phyloP scores from a whole-genome alignment of 2,888 invertebrate species.

The Tipula lateralis region DNA sequence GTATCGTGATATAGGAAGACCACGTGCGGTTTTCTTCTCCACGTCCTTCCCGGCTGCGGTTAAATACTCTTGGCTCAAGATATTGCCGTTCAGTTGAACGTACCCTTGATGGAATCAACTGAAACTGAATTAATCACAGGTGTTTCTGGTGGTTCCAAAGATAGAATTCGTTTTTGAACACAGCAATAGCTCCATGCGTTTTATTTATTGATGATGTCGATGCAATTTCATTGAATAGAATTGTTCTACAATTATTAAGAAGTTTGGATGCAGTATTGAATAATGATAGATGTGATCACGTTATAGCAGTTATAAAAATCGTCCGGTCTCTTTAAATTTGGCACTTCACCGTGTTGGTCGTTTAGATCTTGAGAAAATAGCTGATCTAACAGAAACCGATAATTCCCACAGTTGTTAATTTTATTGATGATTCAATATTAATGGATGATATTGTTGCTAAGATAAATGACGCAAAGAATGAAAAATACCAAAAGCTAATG shows the following conservation, averaged over 20 bases:
- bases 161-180: slow-evolving; percentile 89
- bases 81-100: slow-evolving; percentile 79
- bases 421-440: slow-evolving; percentile 30
- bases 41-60: slow-evolving; percentile 96
- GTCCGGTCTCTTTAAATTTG: slow-evolving; percentile 88
- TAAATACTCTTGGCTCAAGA: slow-evolving; percentile 77
- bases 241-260: slow-evolving; percentile 86
- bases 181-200: slow-evolving; percentile 71
- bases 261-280: slow-evolving; percentile 70
- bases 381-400: slow-evolving; percentile 60
- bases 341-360: slow-evolving; percentile 86
- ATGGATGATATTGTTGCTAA: slow-evolving; percentile 31
- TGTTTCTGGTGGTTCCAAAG: slow-evolving; percentile 93
- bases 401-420: not conserved
- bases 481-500: not conserved
- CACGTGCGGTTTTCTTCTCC: slow-evolving; percentile 83
- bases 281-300: slow-evolving; percentile 47
- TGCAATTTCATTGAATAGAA: slow-evolving; percentile 87
- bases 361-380: slow-evolving; percentile 75
- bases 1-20: slow-evolving; percentile 76
- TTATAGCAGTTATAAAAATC: slow-evolving; percentile 95
- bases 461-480: not conserved
- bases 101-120: slow-evolving; percentile 81
- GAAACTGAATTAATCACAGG: slow-evolving; percentile 92
- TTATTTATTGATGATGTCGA: slow-evolving; percentile 96